phyloP scores from a whole-genome alignment of 2,113 vertebrate species.

The Oceanites oceanicus region DNA sequence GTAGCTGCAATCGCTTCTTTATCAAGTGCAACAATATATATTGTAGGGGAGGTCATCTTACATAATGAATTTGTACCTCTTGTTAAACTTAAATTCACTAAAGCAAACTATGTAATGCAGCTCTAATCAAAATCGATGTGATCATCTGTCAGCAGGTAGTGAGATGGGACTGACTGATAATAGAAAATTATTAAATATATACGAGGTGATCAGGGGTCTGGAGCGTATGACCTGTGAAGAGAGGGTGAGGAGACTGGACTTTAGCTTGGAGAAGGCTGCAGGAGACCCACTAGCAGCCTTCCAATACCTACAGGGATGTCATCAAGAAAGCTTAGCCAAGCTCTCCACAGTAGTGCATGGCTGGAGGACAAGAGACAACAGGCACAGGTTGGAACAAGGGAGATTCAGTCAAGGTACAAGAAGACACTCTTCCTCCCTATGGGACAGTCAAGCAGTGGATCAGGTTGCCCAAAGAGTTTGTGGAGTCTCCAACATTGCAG shows the following conservation, averaged over 20 bases:
- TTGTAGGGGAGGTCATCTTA: background rate
- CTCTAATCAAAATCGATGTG: background rate
- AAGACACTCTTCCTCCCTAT: background rate
- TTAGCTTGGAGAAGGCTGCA: background rate
- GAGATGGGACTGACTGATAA: background rate
- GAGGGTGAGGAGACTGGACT: background rate
- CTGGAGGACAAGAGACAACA: background rate
- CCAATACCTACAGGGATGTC: background rate
- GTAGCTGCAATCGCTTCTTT: background rate
- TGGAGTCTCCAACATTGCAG: background rate
- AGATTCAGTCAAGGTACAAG: background rate
- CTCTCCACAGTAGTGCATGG: background rate
- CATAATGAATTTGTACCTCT: background rate
- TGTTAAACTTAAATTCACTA: background rate
- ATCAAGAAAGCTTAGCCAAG: background rate
- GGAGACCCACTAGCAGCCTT: background rate
- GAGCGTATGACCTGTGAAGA: background rate
- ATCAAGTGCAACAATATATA: background rate
- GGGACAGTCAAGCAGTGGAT: background rate
- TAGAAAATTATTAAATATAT: background rate
- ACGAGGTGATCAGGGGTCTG: background rate
- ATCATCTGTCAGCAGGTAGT: background rate
- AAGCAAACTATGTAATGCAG: background rate
- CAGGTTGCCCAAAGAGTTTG: background rate
- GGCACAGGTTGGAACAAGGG: background rate